Percentiles rank a stretch among this genome's conserved stretches.
phyloP scores from a whole-genome alignment of 2,113 vertebrate genomes.

The Emydocephalus ijimae region DNA sequence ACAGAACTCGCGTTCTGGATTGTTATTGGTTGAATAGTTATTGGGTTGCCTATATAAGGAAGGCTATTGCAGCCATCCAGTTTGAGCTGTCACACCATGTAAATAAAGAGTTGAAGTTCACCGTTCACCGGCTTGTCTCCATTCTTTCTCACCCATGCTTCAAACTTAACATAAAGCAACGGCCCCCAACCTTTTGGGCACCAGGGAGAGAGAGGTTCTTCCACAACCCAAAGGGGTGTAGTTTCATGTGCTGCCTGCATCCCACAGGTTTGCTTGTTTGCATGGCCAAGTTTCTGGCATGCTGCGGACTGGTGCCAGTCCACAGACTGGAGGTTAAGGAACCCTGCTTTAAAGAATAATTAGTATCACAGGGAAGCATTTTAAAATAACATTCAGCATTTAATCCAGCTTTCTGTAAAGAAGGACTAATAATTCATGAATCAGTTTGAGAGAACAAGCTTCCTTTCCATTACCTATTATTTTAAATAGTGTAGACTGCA shows the following conservation, averaged over 20 bases:
- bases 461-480: background rate
- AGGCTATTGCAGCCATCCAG: too few relatives aligned
- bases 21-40: too few relatives aligned
- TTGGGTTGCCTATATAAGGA: too few relatives aligned
- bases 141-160: too few relatives aligned
- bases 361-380: background rate
- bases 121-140: too few relatives aligned
- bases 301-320: background rate
- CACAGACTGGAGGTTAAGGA: background rate
- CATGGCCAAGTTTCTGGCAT: background rate
- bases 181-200: background rate
- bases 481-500: background rate
- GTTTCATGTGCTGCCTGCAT: background rate
- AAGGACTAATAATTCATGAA: too few relatives aligned
- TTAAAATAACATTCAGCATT: background rate
- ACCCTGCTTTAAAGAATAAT: background rate
- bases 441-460: background rate
- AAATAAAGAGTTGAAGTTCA: too few relatives aligned
- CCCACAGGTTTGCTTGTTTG: background rate
- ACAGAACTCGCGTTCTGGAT: too few relatives aligned
- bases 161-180: too few relatives aligned
- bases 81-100: too few relatives aligned
- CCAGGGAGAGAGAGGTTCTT: background rate
- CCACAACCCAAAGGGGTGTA: rapidly evolving
- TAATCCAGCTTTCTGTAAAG: background rate